phyloP scores from a whole-genome alignment of 2,113 vertebrate genomes.

The Gopherus flavomarginatus region DNA sequence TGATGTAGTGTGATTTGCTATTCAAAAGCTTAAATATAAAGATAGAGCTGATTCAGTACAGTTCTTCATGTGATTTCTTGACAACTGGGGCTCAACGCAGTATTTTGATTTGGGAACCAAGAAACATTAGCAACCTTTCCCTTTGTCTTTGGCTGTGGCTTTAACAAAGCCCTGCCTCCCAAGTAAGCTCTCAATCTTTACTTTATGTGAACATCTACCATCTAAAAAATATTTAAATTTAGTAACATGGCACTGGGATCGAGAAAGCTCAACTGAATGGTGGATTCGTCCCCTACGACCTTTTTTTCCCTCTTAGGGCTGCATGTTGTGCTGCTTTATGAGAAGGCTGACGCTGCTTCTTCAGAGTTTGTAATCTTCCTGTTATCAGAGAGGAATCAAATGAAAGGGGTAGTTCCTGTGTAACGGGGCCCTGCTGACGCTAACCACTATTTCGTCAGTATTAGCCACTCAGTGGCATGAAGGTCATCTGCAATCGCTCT shows the following conservation, averaged over 20 bases:
- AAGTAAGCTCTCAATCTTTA: neutral
- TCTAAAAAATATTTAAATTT: constrained; percentile 14
- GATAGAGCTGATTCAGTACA: neutral
- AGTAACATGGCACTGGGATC: neutral
- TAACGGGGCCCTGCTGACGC: constrained; percentile 9
- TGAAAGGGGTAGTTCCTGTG: neutral
- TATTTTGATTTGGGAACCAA: neutral
- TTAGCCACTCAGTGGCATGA: neutral
- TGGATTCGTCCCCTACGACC: constrained; percentile 1
- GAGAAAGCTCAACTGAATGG: neutral
- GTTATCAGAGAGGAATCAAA: constrained; percentile 10
- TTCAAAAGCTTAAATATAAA: neutral
- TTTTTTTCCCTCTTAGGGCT: constrained; percentile 32
- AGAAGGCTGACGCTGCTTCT: neutral
- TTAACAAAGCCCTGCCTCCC: constrained; percentile 41
- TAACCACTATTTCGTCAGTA: neutral
- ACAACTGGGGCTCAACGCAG: neutral
- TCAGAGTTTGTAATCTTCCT: constrained; percentile 7
- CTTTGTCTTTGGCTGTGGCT: constrained; percentile 10
- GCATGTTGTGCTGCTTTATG: neutral
- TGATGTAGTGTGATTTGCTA: neutral
- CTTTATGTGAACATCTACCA: neutral
- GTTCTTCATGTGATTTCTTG: neutral
- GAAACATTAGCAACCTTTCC: neutral
- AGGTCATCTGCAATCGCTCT: neutral